Conservation (phyloP, 2,888 invertebrate genomes). For the Thelaira solivaga region DNA sequence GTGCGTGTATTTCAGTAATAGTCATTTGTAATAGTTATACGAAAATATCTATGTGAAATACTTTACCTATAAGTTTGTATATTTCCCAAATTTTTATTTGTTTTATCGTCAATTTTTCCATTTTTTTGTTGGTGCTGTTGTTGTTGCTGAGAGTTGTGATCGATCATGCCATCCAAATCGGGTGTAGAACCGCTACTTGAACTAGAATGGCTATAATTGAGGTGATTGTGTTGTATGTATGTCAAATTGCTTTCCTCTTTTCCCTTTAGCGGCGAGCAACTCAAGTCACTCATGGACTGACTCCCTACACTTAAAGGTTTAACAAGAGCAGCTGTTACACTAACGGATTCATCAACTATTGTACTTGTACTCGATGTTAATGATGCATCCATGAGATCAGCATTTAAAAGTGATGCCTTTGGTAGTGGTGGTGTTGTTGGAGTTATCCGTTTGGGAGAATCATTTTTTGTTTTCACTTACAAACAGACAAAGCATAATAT, state of each 20-base stretch:
- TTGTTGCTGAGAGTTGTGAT: conserved; percentile 67
- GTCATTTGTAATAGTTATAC: too few species aligned
- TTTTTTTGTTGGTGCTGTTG: conserved; percentile 59
- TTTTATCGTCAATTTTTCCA: conserved; percentile 70
- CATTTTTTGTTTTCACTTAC: conserved; percentile 65
- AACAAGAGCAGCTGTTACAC: conserved; percentile 61
- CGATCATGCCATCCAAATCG: conserved; percentile 72
- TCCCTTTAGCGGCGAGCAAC: conserved; percentile 67
- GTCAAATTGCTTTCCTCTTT: conserved; percentile 39
- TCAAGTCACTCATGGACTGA: conserved; percentile 40
- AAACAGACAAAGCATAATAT: background rate
- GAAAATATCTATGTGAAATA: background rate
- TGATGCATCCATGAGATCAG: conserved; percentile 72
- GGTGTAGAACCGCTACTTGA: conserved; percentile 75
- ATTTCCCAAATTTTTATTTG: conserved; percentile 73
- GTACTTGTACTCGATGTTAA: conserved; percentile 72
- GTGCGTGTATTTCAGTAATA: conserved; percentile 77
- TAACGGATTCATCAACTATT: conserved; percentile 72
- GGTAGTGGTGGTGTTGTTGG: conserved; percentile 67
- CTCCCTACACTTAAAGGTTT: conserved; percentile 60
- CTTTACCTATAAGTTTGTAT: conserved; percentile 76
- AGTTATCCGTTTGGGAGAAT: conserved; percentile 69
- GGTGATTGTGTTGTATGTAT: conserved; percentile 46
- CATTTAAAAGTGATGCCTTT: conserved; percentile 65
- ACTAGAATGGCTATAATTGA: conserved; percentile 65